These are phyloP conservation scores for Diorhabda sublineata DNA, from an alignment of 1,140 invertebrate species.

Conservation along the genomic window DNA sequence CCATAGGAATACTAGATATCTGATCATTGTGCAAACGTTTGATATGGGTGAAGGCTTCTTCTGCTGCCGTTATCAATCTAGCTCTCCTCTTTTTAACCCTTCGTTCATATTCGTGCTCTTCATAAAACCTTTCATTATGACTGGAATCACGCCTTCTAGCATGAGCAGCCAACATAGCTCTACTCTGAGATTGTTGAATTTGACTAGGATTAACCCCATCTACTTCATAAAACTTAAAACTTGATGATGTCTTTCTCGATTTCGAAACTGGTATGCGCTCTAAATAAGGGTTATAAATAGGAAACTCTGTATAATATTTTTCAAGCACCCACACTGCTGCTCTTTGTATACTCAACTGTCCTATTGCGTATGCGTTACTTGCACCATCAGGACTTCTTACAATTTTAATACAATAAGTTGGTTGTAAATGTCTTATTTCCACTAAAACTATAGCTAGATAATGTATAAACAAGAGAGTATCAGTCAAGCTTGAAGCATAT, in stretches of 20 bases:
- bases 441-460: constrained; percentile 90
- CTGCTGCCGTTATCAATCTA: constrained; percentile 84
- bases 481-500: constrained; percentile 85
- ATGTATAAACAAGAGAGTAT: constrained; percentile 92
- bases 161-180: constrained; percentile 66
- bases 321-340: constrained; percentile 92
- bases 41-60: constrained; percentile 97
- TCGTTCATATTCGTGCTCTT: constrained; percentile 94
- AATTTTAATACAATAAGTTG: constrained; percentile 85
- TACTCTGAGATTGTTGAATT: constrained; percentile 60
- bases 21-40: constrained; percentile 70
- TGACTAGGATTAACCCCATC: constrained; percentile 75
- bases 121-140: constrained; percentile 96
- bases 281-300: constrained; percentile 94
- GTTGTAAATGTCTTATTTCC: constrained; percentile 86
- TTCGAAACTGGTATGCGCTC: constrained; percentile 85
- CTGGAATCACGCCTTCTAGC: constrained; percentile 72
- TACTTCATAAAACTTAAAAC: constrained; percentile 96
- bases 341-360: constrained; percentile 89
- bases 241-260: constrained; percentile 70
- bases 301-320: constrained; percentile 94
- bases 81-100: constrained; percentile 87
- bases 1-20: constrained; percentile 68
- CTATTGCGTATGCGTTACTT: constrained; percentile 78
- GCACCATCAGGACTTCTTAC: constrained; percentile 93